Evolutionary conservation across 2,797 vertebrate genomes (phyloP), one percentile per base, ranked within the genome.

Genomic region (Lophotriccus pileatus): DNA sequence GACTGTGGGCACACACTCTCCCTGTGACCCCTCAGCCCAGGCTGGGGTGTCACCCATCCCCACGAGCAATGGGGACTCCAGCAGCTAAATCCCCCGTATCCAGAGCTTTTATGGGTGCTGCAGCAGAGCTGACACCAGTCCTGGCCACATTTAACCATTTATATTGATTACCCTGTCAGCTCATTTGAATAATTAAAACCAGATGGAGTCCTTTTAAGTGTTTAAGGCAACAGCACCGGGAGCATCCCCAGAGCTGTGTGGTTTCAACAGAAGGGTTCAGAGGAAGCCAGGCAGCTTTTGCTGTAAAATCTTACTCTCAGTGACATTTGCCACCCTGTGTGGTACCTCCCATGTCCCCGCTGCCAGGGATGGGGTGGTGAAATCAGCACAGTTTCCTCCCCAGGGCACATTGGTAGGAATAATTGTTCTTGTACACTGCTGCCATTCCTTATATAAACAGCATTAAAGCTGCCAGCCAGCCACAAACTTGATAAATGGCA

Each of bases 121-220:
- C 87, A 66, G 79, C 82, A 94, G 66, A 55, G n/a, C 66, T 28
- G 2, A 63, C 69, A 49, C 87, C 36, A 52, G 78, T 59, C 82
- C 87, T 56, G 37, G 55, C 84, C 85, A 86, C 41, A 15, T 93
- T 95, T 90, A 91, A 83, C 94, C 41, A 50, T 93, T 93, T 91
- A 67, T 94, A 96, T 96, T 91, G 96, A 97, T 96, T 94, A 93
- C 76, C 43, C 84, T 94, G 94, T 91, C 94, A 95, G 91, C 89
- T 95, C 91, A 95, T 97, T 96, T 96, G 89, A 96, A 95, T 97
- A 95, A 96, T 95, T 94, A 97, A 93, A 94, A 88, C 46, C 95
- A 97, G 96, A 94, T 96, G 94, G 95, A 96, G 87, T 50, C 91
- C 47, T 94, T 94, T 93, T 91, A 83, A 83, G 58, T 84, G 64